Percentiles rank a stretch among this genome's conserved stretches.
Conservation (phyloP, 2,797 vertebrate species). For the Gymnoscopelus microlampas region DNA sequence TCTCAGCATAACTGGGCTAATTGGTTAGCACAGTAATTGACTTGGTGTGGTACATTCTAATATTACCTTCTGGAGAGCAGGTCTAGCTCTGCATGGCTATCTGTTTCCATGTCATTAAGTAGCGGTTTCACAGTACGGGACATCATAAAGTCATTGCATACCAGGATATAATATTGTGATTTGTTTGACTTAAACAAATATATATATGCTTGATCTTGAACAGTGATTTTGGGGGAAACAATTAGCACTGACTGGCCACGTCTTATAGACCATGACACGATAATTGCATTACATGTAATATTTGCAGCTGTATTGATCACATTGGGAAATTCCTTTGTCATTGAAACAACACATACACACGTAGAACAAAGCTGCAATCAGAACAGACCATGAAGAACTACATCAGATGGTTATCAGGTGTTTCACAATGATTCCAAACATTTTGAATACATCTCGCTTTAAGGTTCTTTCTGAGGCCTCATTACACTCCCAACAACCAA, state of each 20-base stretch:
- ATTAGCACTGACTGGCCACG: not conserved
- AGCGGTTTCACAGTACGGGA: conserved; percentile 10
- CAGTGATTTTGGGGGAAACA: not conserved
- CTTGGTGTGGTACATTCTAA: conserved; percentile 13
- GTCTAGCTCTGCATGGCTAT: conserved; percentile 12
- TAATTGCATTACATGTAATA: too few relatives aligned
- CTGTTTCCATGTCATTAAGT: conserved; percentile 18
- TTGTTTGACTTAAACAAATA: conserved; percentile 13
- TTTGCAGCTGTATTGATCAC: too few relatives aligned
- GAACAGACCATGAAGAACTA: conserved; percentile 23
- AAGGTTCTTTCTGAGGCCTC: conserved; percentile 28
- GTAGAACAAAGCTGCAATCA: conserved; percentile 29
- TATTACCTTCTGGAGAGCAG: conserved; percentile 22
- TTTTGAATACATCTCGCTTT: conserved; percentile 28
- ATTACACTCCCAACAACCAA: conserved; percentile 49
- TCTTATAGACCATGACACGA: not conserved
- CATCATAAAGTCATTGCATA: not conserved
- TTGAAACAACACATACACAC: conserved; percentile 26
- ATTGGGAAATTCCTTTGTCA: conserved; percentile 45
- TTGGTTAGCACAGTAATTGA: conserved; percentile 14
- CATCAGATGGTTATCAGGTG: conserved; percentile 36
- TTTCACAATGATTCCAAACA: conserved; percentile 10
- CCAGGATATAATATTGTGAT: not conserved
- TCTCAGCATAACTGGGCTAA: conserved; percentile 28
- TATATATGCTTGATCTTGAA: not conserved